Conservation (phyloP, 1,140 invertebrate species). For the Palaemon carinicauda region DNA sequence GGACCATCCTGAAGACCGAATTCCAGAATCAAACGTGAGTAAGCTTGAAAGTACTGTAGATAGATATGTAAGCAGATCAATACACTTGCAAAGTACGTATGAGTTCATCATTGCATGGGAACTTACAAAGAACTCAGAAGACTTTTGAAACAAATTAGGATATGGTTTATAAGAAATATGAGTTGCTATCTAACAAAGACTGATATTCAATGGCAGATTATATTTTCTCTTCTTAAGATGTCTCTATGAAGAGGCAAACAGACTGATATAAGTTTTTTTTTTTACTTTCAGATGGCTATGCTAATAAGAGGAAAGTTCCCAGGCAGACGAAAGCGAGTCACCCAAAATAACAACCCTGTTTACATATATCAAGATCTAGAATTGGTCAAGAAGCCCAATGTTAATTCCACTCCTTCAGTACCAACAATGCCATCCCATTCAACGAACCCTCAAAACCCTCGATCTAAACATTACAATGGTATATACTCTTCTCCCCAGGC, state of each 20-base stretch:
- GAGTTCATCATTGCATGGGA: too few species aligned
- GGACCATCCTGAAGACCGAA: not conserved
- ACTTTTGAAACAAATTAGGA: not conserved
- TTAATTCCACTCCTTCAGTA: too few species aligned
- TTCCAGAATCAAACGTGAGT: slow-evolving; percentile 7
- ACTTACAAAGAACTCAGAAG: too few species aligned
- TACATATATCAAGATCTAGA: not conserved
- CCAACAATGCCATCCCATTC: too few species aligned
- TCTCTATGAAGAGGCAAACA: not conserved
- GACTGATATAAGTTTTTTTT: not conserved
- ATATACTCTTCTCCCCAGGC: too few species aligned
- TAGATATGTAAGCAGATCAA: not conserved
- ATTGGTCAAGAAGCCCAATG: not conserved
- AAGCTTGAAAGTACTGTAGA: not conserved
- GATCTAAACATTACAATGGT: too few species aligned
- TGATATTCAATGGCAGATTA: too few species aligned
- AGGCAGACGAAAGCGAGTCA: not conserved
- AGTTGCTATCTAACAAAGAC: too few species aligned
- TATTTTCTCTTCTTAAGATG: too few species aligned
- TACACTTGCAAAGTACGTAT: not conserved
- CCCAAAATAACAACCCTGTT: not conserved
- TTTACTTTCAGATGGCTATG: not conserved
- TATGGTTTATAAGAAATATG: not conserved
- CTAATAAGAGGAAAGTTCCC: not conserved
- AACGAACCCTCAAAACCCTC: too few species aligned